Percentiles rank a stretch among this genome's conserved stretches.
Evolutionary conservation across 1,140 invertebrate genomes (phyloP).

Genomic region (Drosophila baimaii): DNA sequence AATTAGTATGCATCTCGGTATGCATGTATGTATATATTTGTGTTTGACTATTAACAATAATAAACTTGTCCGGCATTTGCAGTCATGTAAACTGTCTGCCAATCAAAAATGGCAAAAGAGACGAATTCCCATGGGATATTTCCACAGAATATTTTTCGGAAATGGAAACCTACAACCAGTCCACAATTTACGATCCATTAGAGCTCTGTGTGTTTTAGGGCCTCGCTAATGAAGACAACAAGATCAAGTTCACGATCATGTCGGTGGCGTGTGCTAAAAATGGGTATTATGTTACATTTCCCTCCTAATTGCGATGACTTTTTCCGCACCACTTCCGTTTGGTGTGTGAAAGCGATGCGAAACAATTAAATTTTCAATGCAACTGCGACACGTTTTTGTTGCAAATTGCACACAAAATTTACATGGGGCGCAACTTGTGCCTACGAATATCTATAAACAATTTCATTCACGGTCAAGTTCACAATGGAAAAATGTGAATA

Average conservation of each 20-base stretch:
- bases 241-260: slow-evolving; percentile 44
- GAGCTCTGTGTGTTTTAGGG: slow-evolving; percentile 4
- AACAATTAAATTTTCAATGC: slow-evolving; percentile 31
- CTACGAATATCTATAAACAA: slow-evolving; percentile 32
- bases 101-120: slow-evolving; percentile 34
- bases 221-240: slow-evolving; percentile 31
- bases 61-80: slow-evolving; percentile 39
- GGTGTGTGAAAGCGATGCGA: slow-evolving; percentile 24
- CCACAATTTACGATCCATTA: slow-evolving; percentile 9
- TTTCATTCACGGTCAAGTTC: slow-evolving; percentile 59
- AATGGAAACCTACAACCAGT: slow-evolving; percentile 15
- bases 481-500: slow-evolving; percentile 36
- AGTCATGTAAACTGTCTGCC: slow-evolving; percentile 50
- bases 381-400: slow-evolving; percentile 22
- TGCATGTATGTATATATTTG: slow-evolving; percentile 27
- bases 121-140: slow-evolving; percentile 12
- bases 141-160: slow-evolving; percentile 18
- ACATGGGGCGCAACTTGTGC: slow-evolving; percentile 11
- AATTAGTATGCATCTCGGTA: slow-evolving; percentile 39
- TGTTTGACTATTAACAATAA: slow-evolving; percentile 48
- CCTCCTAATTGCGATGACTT: slow-evolving; percentile 8
- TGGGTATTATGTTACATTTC: slow-evolving; percentile 19
- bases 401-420: slow-evolving; percentile 7
- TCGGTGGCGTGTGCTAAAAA: neutral
- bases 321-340: slow-evolving; percentile 16